Percentiles rank a stretch among this genome's conserved stretches.
Evolutionary conservation across 2,888 invertebrate species (phyloP).

Genomic region (Harpalus rubripes): DNA sequence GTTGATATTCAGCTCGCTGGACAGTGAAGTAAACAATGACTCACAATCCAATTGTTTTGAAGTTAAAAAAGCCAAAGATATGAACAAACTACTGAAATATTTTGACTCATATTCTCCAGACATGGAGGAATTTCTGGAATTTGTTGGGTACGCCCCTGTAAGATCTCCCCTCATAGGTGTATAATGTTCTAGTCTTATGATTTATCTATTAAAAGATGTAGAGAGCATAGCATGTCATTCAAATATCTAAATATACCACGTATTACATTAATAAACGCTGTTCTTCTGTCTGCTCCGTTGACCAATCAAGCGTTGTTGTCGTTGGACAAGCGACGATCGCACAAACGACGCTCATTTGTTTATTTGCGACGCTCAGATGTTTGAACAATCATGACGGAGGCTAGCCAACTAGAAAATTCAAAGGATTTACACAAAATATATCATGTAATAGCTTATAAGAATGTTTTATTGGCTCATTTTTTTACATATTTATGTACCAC

Average conservation of each 20-base stretch:
- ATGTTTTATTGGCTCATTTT: neutral
- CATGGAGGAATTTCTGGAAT: neutral
- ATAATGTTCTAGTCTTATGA: conserved; percentile 64
- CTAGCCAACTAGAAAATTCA: conserved; percentile 6
- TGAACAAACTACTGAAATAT: no score
- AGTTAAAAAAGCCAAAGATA: no score
- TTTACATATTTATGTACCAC: neutral
- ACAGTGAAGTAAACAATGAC: no score
- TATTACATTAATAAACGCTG: conserved; percentile 66
- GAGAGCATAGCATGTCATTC: conserved; percentile 66
- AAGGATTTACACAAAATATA: no score
- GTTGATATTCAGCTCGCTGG: no score
- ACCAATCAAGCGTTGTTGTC: conserved; percentile 66
- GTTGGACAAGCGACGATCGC: conserved; percentile 63
- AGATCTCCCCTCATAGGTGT: conserved; percentile 28
- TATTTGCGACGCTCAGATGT: conserved; percentile 52
- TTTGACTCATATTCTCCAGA: no score
- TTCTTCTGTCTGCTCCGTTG: conserved; percentile 37
- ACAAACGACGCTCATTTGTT: conserved; percentile 42
- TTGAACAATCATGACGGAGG: conserved; percentile 33
- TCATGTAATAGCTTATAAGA: neutral
- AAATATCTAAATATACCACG: conserved; percentile 65
- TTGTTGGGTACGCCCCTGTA: conserved; percentile 12
- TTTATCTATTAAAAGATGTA: conserved; percentile 67
- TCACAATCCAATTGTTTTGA: no score